A percentile compares a stretch with the other conserved stretches of the same genome.
Conservation (phyloP, 2,797 vertebrate genomes). For the Triplophysa bombifrons region DNA sequence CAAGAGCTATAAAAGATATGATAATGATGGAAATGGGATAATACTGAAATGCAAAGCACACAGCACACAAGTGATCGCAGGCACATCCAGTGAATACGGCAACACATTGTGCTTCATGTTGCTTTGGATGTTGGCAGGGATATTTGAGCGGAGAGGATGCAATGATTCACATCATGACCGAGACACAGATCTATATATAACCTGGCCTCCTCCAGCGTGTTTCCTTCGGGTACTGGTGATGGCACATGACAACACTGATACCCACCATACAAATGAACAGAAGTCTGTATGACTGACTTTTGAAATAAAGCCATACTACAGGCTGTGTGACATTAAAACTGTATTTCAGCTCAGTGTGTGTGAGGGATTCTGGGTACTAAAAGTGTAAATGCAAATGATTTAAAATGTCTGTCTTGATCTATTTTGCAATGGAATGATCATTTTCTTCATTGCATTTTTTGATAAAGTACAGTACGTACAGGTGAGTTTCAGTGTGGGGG, state of each 20-base stretch:
- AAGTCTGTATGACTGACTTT: neutral
- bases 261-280: slow-evolving; percentile 39
- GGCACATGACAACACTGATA: slow-evolving; percentile 53
- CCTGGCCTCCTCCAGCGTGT: slow-evolving; percentile 55
- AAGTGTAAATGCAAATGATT: no score
- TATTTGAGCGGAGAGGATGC: slow-evolving; percentile 34
- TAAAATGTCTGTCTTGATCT: neutral
- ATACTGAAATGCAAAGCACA: no score
- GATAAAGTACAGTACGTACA: no score
- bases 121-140: slow-evolving; percentile 21
- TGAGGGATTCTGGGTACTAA: slow-evolving; percentile 9
- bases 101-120: slow-evolving; percentile 37
- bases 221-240: no score
- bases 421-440: neutral
- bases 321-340: no score
- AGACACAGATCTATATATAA: slow-evolving; percentile 61
- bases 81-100: slow-evolving; percentile 19
- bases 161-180: slow-evolving; percentile 46
- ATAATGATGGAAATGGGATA: no score
- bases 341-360: no score
- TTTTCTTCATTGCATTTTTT: no score
- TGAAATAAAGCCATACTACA: no score
- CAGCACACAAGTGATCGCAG: no score
- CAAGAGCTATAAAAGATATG: no score
- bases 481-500: no score